Evolutionary conservation across 2,113 vertebrate genomes (phyloP), one percentile per base, ranked within the genome.

Genomic region (Oophaga pumilio): DNA sequence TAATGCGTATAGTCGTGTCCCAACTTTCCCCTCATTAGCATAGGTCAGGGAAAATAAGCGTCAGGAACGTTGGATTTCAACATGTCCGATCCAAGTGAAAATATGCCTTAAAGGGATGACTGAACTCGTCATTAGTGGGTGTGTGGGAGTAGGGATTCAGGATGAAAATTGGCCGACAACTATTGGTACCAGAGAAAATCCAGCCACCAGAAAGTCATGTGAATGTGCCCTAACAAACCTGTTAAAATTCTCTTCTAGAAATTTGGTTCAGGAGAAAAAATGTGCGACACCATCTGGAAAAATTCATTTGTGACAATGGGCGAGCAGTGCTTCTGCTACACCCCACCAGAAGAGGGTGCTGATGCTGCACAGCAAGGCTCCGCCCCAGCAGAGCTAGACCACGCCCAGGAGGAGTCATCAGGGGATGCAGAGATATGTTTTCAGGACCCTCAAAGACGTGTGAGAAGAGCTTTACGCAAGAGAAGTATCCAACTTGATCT

Each of bases 211-310:
- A 43, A 43, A 43, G 33, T 43, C 33, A 4, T 43, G 33, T 43
- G 33, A 33, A 2, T 33, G 33, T 12, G 8, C 52, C 52, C 12
- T 53, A 56, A 56, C 12, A 56, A 56, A 56, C 53, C 53, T n/a
- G n/a, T 66, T n/a, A 66, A 5, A 6, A 24, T 84, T 84, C 8
- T 8, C 50, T 33, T 64, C 4, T 59, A 85, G 84, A 76, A 76
- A 33, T 85, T 85, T 77, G 56, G 24, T 52, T 76, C 84, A 64
- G 78, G 86, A 49, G 56, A 24, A 20, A 53, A 87, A 18, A 22
- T 87, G 56, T 87, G 86, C 15, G 43, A 87, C 43, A 62, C 26
- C 9, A 82, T 87, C 79, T 87, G 86, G 86, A 81, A 56, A 4
- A 24, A 87, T 24, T 74, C 79, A 4, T 82, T 87, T 24, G 69